phyloP scores from a whole-genome alignment of 2,888 invertebrate genomes.

The Eupithecia subfuscata region DNA sequence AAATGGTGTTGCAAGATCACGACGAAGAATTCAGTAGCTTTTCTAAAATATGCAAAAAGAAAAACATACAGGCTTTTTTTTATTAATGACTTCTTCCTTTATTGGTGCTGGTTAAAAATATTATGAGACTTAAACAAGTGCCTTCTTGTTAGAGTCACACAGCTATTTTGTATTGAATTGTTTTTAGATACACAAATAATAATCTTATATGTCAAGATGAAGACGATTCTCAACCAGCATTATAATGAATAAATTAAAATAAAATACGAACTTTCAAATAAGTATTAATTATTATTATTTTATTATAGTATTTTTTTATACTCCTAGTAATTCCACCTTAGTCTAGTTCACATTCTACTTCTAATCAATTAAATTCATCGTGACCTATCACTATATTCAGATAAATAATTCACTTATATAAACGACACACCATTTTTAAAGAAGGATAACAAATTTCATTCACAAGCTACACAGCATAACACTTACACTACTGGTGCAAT shows the following conservation, averaged over 20 bases:
- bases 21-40: too few relatives aligned
- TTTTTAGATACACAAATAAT: not conserved
- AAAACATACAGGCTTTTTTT: too few relatives aligned
- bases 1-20: too few relatives aligned
- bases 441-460: constrained; percentile 29
- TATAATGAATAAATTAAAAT: too few relatives aligned
- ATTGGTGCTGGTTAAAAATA: too few relatives aligned
- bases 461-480: constrained; percentile 34
- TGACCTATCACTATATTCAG: not conserved
- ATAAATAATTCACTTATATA: not conserved
- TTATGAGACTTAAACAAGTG: too few relatives aligned
- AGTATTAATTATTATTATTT: too few relatives aligned
- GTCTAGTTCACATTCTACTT: not conserved
- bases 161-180: not conserved
- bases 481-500: constrained; percentile 38
- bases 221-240: too few relatives aligned
- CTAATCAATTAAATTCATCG: not conserved
- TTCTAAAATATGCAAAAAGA: too few relatives aligned
- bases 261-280: too few relatives aligned
- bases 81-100: too few relatives aligned
- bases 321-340: not conserved
- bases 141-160: too few relatives aligned
- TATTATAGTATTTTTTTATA: not conserved
- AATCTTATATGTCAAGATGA: not conserved
- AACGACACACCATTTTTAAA: constrained; percentile 18